These are phyloP conservation scores for Egretta garzetta DNA, from an alignment of 2,113 vertebrate species.

Conservation along the genomic window DNA sequence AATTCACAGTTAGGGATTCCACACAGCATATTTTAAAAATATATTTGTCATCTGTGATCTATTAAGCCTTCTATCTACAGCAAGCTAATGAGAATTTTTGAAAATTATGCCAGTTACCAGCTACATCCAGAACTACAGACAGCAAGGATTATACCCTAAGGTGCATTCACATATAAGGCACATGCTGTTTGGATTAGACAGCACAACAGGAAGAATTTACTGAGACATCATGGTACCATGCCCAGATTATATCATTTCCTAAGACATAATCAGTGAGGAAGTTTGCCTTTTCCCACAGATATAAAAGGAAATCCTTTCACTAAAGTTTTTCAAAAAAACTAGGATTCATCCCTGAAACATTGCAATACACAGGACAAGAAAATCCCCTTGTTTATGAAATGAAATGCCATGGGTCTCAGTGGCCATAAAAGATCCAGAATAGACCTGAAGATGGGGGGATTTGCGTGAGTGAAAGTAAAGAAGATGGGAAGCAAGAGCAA, in stretches of 20 bases:
- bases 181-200: neutral
- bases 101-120: neutral
- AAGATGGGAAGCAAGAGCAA: neutral
- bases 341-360: neutral
- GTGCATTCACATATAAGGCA: neutral
- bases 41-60: constrained; percentile 13
- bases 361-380: neutral
- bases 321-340: neutral
- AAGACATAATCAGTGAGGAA: neutral
- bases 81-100: constrained; percentile 2
- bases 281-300: neutral
- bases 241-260: neutral
- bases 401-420: neutral
- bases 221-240: neutral
- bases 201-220: neutral
- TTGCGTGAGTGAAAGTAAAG: neutral
- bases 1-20: neutral
- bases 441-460: neutral
- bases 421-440: neutral
- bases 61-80: neutral
- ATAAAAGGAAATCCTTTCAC: neutral
- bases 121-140: neutral
- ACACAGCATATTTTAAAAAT: neutral
- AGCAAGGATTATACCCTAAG: neutral
- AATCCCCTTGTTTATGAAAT: neutral